Base-by-base conservation (phyloP, 2,113 vertebrate species). In the Coryphaenoides rupestris region DNA sequence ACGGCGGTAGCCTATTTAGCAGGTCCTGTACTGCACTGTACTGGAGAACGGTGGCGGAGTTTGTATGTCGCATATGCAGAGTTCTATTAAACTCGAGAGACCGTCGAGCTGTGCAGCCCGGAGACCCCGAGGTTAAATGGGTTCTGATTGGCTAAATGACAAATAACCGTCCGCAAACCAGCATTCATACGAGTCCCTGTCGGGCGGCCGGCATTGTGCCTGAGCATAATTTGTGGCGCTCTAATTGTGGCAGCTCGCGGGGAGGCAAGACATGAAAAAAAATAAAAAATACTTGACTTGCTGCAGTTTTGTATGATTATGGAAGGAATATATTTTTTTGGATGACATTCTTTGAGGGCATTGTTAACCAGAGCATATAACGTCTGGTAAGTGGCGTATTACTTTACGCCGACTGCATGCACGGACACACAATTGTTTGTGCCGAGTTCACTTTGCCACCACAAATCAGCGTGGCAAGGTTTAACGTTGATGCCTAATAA, bases 141-240 rank as follows among this genome's bases (percentile, higher is more conserved):
- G 50, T 24, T 28, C 22, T 62, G 21, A 24, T 19, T 55, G 57
- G 53, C 62, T 71, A 14, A 52, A 19, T 63, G 28, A 56, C 55
- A 64, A 59, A 59, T 19, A 59, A 19, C 56, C 57, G 33, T 21
- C 13, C 15, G 21, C 40, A 23, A 59, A 58, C 19, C 16, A 12
- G 33, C 21, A 59, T 23, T 24, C 45, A 52, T 58, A 53, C 59
- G 10, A 59, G 6, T 9, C 45, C n/a, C 19, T 59, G 58, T 50
- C 50, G 19, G 47, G 24, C 46, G 24, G 24, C 46, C 6, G 19
- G 50, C 17, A 28, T 53, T 49, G 22, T 5, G 16, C 24, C 21
- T 50, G 47, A 50, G 47, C 17, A 9, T 7, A 47, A 19, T 58
- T 58, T 57, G 4, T n/a, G n/a, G n/a, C n/a, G n/a, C n/a, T n/a